Conservation (phyloP, 2,797 vertebrate species). For the Spinibarbus caldwelli region DNA sequence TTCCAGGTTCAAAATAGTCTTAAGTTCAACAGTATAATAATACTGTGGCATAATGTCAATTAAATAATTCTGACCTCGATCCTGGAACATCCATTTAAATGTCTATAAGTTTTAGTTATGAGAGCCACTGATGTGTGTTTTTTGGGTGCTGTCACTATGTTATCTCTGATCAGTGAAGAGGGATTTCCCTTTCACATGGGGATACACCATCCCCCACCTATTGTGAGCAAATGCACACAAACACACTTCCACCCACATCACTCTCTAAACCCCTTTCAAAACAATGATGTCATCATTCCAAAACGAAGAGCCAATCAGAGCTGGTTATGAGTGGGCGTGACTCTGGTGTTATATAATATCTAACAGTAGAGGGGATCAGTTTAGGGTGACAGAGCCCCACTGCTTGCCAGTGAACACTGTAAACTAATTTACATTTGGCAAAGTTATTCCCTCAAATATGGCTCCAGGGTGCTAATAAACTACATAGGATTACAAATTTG, state of each 20-base stretch:
- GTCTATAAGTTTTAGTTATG: neutral
- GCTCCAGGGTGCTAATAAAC: neutral
- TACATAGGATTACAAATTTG: slow-evolving; percentile 32
- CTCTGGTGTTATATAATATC: neutral
- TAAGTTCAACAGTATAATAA: neutral
- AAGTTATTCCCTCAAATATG: slow-evolving; percentile 8
- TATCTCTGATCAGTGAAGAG: slow-evolving; percentile 57
- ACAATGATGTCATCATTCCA: slow-evolving; percentile 20
- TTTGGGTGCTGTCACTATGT: slow-evolving; percentile 31
- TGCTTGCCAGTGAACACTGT: neutral
- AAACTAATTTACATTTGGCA: neutral
- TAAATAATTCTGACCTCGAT: too few species aligned
- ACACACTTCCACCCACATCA: slow-evolving; percentile 10
- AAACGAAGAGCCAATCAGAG: slow-evolving; percentile 29
- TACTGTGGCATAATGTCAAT: neutral
- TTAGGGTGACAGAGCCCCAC: neutral
- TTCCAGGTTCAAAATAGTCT: neutral
- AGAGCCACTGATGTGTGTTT: neutral
- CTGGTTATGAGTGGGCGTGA: slow-evolving; percentile 7
- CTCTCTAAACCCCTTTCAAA: slow-evolving; percentile 19
- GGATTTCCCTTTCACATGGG: slow-evolving; percentile 58
- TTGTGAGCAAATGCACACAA: slow-evolving; percentile 27
- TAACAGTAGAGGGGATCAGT: neutral
- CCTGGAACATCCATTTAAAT: neutral
- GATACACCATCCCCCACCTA: slow-evolving; percentile 51